Evolutionary conservation across 1,140 invertebrate genomes (phyloP).

Genomic region (Plodia interpunctella): DNA sequence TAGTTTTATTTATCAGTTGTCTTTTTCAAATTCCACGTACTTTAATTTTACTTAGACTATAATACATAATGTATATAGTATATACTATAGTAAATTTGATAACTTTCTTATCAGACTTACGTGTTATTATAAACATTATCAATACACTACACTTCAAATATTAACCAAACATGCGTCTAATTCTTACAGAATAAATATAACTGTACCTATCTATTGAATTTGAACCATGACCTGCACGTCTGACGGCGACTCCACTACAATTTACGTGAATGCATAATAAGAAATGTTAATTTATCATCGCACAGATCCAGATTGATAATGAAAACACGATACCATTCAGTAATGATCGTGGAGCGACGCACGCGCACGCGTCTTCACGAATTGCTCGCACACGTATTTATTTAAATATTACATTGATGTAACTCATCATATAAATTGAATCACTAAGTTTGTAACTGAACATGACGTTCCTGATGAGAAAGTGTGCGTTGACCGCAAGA

Average conservation of each 20-base stretch:
- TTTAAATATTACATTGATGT: background rate
- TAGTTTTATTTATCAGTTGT: constrained; percentile 20
- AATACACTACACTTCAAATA: background rate
- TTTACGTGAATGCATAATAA: constrained; percentile 33
- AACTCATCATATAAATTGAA: background rate
- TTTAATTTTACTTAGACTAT: no score
- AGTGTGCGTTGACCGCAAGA: constrained; percentile 37
- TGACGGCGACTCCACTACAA: constrained; percentile 32
- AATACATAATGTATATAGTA: no score
- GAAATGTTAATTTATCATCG: constrained; percentile 50
- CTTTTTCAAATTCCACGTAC: no score
- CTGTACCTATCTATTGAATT: constrained; percentile 11
- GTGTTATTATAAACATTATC: background rate
- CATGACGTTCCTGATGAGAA: constrained; percentile 52
- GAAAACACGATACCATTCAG: constrained; percentile 44
- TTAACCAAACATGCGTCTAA: background rate
- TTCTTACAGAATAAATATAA: background rate
- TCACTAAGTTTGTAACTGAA: constrained; percentile 22
- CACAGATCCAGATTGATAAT: constrained; percentile 36
- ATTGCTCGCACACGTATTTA: constrained; percentile 9
- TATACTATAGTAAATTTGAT: background rate
- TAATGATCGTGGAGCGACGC: constrained; percentile 28
- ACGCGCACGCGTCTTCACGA: constrained; percentile 18
- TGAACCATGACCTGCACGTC: constrained; percentile 14
- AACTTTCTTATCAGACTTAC: background rate